A percentile compares a stretch with the other conserved stretches of the same genome.
These are phyloP conservation scores for Cephus cinctus DNA, from an alignment of 1,140 invertebrate species.

Conservation along the genomic window DNA sequence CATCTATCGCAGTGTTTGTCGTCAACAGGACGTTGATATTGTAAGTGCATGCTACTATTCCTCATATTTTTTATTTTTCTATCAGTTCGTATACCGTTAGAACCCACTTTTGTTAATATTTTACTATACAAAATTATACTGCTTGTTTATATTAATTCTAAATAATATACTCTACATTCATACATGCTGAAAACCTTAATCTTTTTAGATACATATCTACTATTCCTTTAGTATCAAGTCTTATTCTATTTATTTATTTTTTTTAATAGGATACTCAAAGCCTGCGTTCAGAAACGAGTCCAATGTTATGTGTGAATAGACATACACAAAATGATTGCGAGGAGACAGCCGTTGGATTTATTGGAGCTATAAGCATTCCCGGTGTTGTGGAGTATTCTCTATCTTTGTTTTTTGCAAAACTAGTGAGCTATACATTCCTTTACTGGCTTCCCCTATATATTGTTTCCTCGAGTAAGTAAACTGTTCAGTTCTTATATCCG, in stretches of 20 bases:
- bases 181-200: not conserved
- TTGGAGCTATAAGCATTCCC: slow-evolving; percentile 79
- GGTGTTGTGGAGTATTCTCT: slow-evolving; percentile 94
- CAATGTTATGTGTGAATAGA: slow-evolving; percentile 42
- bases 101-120: too few species aligned
- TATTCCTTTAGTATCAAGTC: not conserved
- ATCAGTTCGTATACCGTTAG: not conserved
- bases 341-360: slow-evolving; percentile 73
- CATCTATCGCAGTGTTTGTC: slow-evolving; percentile 46
- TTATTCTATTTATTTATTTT: slow-evolving; percentile 5
- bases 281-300: slow-evolving; percentile 41
- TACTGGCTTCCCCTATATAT: slow-evolving; percentile 96
- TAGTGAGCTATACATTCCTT: slow-evolving; percentile 96
- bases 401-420: slow-evolving; percentile 95
- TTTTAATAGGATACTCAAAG: slow-evolving; percentile 26
- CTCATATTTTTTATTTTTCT: slow-evolving; percentile 20
- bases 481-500: too few species aligned
- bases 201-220: not conserved
- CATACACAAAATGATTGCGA: slow-evolving; percentile 13
- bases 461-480: slow-evolving; percentile 73
- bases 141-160: too few species aligned
- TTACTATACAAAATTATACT: too few species aligned
- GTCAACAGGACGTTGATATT: slow-evolving; percentile 41
- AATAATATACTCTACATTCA: too few species aligned
- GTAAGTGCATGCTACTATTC: slow-evolving; percentile 56